Evolutionary conservation across 2,888 invertebrate species (phyloP).

Genomic region (Lasioglossum leucozonium): DNA sequence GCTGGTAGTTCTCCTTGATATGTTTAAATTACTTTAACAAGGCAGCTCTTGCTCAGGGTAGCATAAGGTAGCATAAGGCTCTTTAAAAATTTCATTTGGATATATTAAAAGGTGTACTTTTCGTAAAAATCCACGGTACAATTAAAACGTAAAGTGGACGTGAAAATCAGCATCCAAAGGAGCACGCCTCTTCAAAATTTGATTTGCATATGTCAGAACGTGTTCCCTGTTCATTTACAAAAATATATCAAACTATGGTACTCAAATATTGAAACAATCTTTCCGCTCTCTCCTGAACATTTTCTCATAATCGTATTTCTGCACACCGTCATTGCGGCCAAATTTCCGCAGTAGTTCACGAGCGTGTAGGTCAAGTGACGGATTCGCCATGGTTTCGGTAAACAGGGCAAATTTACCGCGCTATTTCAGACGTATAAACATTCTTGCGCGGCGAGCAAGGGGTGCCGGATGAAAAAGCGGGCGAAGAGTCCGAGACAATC

Average conservation of each 20-base stretch:
- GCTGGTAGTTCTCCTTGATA: not conserved
- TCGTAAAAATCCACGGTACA: too few species aligned
- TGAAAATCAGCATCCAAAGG: too few species aligned
- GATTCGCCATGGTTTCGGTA: not conserved
- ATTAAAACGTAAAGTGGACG: too few species aligned
- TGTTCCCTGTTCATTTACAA: not conserved
- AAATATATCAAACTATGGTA: not conserved
- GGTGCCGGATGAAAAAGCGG: not conserved
- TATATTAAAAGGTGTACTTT: too few species aligned
- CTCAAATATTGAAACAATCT: not conserved
- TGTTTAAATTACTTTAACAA: not conserved
- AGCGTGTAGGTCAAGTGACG: not conserved
- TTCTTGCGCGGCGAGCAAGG: not conserved
- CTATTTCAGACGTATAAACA: conserved; percentile 41
- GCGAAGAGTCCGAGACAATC: conserved; percentile 18
- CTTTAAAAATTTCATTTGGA: too few species aligned
- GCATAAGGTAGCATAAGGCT: too few species aligned
- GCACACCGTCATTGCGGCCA: not conserved
- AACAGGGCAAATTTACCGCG: conserved; percentile 1
- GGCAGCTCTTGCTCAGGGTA: not conserved
- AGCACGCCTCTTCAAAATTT: not conserved
- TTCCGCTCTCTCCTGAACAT: not conserved
- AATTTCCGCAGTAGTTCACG: not conserved
- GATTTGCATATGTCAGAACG: not conserved
- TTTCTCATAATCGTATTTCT: not conserved